Base-by-base conservation (phyloP, 2,888 invertebrate species). In the Strigamia maritima region DNA sequence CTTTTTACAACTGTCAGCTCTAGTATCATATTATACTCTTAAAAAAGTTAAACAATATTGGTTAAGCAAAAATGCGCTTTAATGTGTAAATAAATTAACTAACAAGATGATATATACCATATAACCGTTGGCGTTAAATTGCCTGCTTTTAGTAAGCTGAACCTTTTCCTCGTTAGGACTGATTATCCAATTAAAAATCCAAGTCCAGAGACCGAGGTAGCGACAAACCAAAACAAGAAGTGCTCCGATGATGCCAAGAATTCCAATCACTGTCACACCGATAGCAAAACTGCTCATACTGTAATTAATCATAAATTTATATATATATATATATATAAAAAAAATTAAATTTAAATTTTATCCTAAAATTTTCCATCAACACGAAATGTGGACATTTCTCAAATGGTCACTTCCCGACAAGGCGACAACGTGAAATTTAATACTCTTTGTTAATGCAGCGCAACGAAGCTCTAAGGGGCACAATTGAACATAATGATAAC, bases 81-180 rank as follows among this genome's bases (percentile, higher is more conserved):
- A n/a, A 19, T n/a, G 49, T 16, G 76, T 76, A 38, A 35, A 35
- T 35, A 38, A 76, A 77, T 24, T 12, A 28, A 44, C 8, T 49
- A n/a, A 54, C 24, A 77, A 49, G 54, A 14, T 19, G 24, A 24
- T 31, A 86, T 88, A 88, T 85, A 91, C 91, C 88, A 91, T 87
- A 84, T 90, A 90, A 82, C 91, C 91, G 83, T 91, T 91, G 28
- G 90, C 90, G 84, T 90, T 90, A 83, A 90, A 91, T 80, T 90
- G 87, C 28, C 88, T 89, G 31, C 87, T 85, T 81, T 87, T 85
- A 0, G 89, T 89, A 35, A 89, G 86, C 77, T 87, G 87, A 75
- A 87, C 87, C 83, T 89, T 89, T 83, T 90, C 89, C 81, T 90
- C 89, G 79, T 86, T 85, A 80, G 87, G 87, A 14, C 89, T 89